Conservation (phyloP, 2,888 invertebrate species). For the Drosophila mettleri region DNA sequence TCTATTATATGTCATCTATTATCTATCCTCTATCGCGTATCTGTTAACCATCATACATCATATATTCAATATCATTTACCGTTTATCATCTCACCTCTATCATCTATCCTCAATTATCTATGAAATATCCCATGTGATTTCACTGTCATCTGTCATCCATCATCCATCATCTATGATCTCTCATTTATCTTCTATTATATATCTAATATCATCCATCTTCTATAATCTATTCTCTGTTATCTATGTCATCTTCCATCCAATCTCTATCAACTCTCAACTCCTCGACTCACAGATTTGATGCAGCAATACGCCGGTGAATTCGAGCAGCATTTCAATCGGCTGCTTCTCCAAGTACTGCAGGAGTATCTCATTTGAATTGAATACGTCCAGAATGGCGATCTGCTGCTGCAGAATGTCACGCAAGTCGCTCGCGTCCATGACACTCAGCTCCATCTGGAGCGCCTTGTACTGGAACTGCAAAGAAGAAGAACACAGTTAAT, state of each 20-base stretch:
- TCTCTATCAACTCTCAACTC: no score
- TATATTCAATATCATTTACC: no score
- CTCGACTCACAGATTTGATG: constrained; percentile 63
- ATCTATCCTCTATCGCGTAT: background rate
- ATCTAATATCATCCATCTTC: background rate
- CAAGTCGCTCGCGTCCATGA: constrained; percentile 64
- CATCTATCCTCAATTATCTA: background rate
- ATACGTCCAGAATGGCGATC: constrained; percentile 63
- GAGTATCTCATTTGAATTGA: constrained; percentile 63
- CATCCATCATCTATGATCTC: background rate
- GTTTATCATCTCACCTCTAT: background rate
- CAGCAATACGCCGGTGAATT: constrained; percentile 66
- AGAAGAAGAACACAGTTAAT: background rate
- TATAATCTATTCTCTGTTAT: background rate
- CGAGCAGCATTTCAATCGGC: constrained; percentile 77
- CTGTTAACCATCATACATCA: no score
- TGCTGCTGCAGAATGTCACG: constrained; percentile 69
- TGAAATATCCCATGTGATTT: no score
- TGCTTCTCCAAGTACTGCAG: constrained; percentile 73
- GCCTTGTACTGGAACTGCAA: constrained; percentile 77
- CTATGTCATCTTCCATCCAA: no score
- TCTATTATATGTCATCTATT: background rate
- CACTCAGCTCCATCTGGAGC: constrained; percentile 36
- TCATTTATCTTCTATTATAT: no score
- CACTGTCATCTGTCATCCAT: background rate